Base-by-base conservation (phyloP, 2,888 invertebrate genomes). In the Eristalis tenax region DNA sequence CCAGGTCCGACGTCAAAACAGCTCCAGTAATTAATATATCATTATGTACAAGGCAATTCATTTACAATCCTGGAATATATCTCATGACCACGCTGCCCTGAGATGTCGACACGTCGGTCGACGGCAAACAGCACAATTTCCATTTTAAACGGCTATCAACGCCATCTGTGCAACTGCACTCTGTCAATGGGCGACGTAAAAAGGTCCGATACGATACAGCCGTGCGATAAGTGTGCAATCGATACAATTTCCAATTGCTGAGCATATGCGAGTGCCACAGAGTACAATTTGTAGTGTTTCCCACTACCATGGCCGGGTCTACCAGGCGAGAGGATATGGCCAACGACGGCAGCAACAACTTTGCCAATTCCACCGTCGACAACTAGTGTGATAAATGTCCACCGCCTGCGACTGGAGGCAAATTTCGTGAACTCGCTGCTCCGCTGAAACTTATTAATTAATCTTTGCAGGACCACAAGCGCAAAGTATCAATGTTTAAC, bases 401-500 rank as follows among this genome's bases (percentile, higher is more conserved):
- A 64, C 78, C 66, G 86, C 78, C 86, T 87, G 78, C 71, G 77
- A 83, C 86, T 83, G 71, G 86, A 87, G 86, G 86, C 86, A 83
- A 86, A 86, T 83, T 86, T 86, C 83, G 83, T 75, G 79, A 87
- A 83, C 78, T 86, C 83, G 43, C 61, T 83, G 86, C 86, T 83
- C 73, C 74, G 78, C 61, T 83, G 70, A 79, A 87, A 79, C 71
- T 79, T 87, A 83, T 87, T 87, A 87, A 87, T 87, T 87, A 87
- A 87, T 87, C 86, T 87, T 82, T 87, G 78, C 75, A 79, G 75
- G 78, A 83, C 86, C 86, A 83, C 86, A 83, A 83, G 86, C 86
- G 86, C 83, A 79, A 87, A 87, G 86, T 87, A 87, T 87, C 86
- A 87, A 87, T 87, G 86, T 83, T 87, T 75, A 79, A 87, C 86